Conservation (phyloP, 1,140 invertebrate genomes). For the Atta texana region DNA sequence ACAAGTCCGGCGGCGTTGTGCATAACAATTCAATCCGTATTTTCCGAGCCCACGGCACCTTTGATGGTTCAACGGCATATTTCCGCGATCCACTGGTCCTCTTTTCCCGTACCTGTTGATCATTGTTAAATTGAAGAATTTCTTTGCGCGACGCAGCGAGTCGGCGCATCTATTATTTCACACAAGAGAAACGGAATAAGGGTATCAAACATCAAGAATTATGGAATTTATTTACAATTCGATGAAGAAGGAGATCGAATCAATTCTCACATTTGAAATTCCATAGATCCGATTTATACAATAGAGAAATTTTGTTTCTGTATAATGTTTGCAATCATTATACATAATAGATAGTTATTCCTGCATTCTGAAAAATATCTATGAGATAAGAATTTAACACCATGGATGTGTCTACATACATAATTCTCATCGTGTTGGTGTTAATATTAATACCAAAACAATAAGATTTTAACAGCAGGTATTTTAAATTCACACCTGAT, state of each 20-base stretch:
- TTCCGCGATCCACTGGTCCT: constrained; percentile 19
- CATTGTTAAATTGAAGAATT: constrained; percentile 51
- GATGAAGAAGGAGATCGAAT: neutral
- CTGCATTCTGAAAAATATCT: no score
- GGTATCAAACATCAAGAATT: neutral
- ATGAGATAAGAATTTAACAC: no score
- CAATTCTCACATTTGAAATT: neutral
- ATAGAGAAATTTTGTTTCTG: neutral
- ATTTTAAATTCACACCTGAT: no score
- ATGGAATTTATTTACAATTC: neutral
- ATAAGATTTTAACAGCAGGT: no score
- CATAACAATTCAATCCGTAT: constrained; percentile 66
- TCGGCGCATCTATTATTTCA: neutral
- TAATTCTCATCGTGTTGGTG: no score
- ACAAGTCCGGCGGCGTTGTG: constrained; percentile 45
- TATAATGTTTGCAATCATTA: neutral
- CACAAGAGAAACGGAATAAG: neutral
- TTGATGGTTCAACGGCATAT: neutral
- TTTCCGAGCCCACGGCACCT: constrained; percentile 2
- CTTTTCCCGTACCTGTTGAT: constrained; percentile 64
- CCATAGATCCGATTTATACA: neutral
- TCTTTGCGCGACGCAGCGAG: constrained; percentile 31
- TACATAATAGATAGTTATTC: neutral
- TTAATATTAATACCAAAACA: no score
- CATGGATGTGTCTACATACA: no score